A percentile compares a stretch with the other conserved stretches of the same genome.
These are phyloP conservation scores for Drosophila peninsularis DNA, from an alignment of 2,888 invertebrate species.

Conservation along the genomic window DNA sequence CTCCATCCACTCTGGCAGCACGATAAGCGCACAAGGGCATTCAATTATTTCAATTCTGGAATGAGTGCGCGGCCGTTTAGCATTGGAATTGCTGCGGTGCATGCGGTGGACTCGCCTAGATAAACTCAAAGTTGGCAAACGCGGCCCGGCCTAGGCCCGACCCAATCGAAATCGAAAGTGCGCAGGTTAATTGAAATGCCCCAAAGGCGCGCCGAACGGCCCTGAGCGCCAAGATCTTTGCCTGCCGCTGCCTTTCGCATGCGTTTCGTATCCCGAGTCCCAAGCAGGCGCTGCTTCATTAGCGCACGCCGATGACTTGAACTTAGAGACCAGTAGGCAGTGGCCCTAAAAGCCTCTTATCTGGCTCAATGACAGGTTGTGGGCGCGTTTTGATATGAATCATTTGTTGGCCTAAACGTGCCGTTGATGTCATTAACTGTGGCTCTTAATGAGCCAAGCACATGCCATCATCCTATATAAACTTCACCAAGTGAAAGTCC, in stretches of 20 bases:
- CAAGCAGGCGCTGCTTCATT: conserved; percentile 36
- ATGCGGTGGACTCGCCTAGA: conserved; percentile 42
- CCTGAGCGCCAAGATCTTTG: conserved; percentile 57
- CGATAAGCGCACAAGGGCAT: conserved; percentile 58
- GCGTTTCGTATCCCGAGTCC: not conserved
- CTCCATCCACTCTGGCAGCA: conserved; percentile 3
- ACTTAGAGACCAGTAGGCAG: conserved; percentile 39
- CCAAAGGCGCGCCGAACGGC: conserved; percentile 63
- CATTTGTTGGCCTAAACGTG: conserved; percentile 33
- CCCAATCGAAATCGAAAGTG: conserved; percentile 75
- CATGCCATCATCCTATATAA: conserved; percentile 18
- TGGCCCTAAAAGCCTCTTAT: conserved; percentile 55
- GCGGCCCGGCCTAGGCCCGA: conserved; percentile 14
- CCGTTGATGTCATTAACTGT: conserved; percentile 12
- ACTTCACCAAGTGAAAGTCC: conserved; percentile 45
- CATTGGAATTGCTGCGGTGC: conserved; percentile 45
- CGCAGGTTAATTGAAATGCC: conserved; percentile 78
- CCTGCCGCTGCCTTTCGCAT: conserved; percentile 41
- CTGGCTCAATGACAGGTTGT: conserved; percentile 47
- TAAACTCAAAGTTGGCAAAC: conserved; percentile 30
- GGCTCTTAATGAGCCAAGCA: conserved; percentile 48
- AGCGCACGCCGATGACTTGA: conserved; percentile 35
- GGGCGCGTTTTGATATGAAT: conserved; percentile 51
- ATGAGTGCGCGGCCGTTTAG: conserved; percentile 65
- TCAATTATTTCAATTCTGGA: conserved; percentile 73